These are phyloP conservation scores for Dufourea novaeangliae DNA, from an alignment of 1,140 invertebrate species.

Conservation along the genomic window DNA sequence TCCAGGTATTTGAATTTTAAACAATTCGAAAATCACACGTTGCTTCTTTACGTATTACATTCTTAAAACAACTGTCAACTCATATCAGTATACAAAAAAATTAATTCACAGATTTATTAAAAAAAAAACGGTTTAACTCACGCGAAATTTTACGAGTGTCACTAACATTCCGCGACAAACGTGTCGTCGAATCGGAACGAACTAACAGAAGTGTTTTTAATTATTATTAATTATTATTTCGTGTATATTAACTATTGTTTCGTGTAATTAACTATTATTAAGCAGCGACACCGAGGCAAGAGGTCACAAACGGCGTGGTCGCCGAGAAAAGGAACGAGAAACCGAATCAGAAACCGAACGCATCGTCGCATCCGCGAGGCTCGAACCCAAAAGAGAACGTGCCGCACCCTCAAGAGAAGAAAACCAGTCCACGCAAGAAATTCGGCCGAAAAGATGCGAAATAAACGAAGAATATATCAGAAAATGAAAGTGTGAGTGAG, in stretches of 20 bases:
- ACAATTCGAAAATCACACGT: no score
- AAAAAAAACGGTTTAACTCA: no score
- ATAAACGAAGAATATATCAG: background rate
- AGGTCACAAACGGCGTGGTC: conserved; percentile 28
- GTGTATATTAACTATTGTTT: no score
- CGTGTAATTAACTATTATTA: background rate
- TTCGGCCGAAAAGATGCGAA: background rate
- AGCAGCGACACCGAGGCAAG: conserved; percentile 1
- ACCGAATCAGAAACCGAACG: background rate
- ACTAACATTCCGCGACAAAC: background rate
- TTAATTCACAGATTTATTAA: no score
- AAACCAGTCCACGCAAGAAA: background rate
- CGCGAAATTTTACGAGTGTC: no score
- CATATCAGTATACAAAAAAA: no score
- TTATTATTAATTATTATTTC: no score
- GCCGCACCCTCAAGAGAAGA: conserved; percentile 35
- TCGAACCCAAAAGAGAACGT: conserved; percentile 58
- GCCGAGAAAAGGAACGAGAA: conserved; percentile 33
- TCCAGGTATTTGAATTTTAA: conserved; percentile 48
- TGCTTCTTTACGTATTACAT: no score
- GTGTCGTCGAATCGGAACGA: no score
- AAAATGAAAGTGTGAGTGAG: no score
- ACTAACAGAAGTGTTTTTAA: no score
- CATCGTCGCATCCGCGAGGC: conserved; percentile 15
- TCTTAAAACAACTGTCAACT: no score